Percentiles rank a stretch among this genome's conserved stretches.
These are phyloP conservation scores for Hippasteria phrygiana DNA, from an alignment of 53 echinoderm and acorn worm species.

Conservation along the genomic window DNA sequence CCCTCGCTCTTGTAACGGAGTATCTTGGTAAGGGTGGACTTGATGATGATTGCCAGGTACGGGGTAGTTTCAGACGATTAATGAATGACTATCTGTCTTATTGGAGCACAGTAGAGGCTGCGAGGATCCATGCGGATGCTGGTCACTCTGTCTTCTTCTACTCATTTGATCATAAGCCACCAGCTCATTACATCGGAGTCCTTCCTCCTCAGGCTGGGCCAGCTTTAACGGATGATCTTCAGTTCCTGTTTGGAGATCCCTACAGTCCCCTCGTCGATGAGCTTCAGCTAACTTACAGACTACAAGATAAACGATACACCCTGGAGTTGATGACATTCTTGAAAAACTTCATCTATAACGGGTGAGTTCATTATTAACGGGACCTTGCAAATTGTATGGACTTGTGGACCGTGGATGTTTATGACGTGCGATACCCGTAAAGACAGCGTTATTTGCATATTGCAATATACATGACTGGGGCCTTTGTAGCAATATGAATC, in stretches of 20 bases:
- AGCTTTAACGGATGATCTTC: conserved; percentile 67
- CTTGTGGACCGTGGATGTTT: too few relatives aligned
- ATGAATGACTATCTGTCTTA: background rate
- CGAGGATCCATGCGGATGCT: conserved; percentile 22
- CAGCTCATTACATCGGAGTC: background rate
- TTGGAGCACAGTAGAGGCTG: conserved; percentile 19
- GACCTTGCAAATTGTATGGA: too few relatives aligned
- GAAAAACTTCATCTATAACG: conserved; percentile 31
- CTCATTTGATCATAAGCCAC: conserved; percentile 40
- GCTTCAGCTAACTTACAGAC: conserved; percentile 24
- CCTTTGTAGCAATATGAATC: too few relatives aligned
- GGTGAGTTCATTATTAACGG: conserved; percentile 55
- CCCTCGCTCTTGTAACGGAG: background rate
- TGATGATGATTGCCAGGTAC: background rate
- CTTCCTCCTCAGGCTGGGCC: conserved; percentile 51
- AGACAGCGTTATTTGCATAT: too few relatives aligned
- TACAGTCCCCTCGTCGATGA: conserved; percentile 56
- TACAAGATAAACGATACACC: conserved; percentile 39
- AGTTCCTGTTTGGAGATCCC: conserved; percentile 73
- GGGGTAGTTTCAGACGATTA: conserved; percentile 43
- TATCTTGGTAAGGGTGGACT: conserved; percentile 3
- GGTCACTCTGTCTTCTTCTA: conserved; percentile 39
- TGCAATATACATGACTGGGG: too few relatives aligned
- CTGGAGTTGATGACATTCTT: conserved; percentile 38
- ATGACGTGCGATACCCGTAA: too few relatives aligned